These are phyloP conservation scores for Drosophila obscura DNA, from an alignment of 1,140 invertebrate genomes.

Conservation along the genomic window DNA sequence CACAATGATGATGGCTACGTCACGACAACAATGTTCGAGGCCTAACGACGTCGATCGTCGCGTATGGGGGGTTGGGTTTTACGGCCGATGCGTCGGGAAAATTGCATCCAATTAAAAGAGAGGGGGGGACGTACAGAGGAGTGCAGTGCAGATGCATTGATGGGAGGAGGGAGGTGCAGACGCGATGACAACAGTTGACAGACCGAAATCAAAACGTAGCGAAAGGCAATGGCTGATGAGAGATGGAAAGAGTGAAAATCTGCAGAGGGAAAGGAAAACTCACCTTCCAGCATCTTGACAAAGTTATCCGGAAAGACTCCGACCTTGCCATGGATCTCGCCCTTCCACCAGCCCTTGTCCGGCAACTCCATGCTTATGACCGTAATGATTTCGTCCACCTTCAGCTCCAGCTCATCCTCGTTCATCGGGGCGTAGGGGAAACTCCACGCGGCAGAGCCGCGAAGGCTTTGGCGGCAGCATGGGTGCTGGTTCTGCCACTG, in stretches of 20 bases:
- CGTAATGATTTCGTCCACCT: constrained; percentile 95
- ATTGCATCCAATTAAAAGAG: constrained; percentile 56
- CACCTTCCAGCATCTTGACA: constrained; percentile 88
- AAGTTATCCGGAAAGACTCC: constrained; percentile 99
- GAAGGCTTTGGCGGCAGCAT: constrained; percentile 87
- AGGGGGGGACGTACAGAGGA: background rate
- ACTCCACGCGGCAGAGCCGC: constrained; percentile 92
- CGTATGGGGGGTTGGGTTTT: constrained; percentile 7
- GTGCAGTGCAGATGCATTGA: constrained; percentile 27
- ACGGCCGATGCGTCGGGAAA: constrained; percentile 50
- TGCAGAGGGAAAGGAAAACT: constrained; percentile 46
- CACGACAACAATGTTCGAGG: constrained; percentile 40
- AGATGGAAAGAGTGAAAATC: background rate
- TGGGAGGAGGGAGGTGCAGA: constrained; percentile 25
- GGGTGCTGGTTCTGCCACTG: constrained; percentile 60
- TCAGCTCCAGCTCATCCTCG: constrained; percentile 95
- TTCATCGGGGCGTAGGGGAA: constrained; percentile 95
- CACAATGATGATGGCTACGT: constrained; percentile 32
- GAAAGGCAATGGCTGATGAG: constrained; percentile 11
- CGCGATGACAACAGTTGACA: constrained; percentile 60
- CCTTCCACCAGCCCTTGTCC: constrained; percentile 98
- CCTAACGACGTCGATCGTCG: constrained; percentile 32
- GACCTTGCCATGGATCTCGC: constrained; percentile 93
- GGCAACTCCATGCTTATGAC: constrained; percentile 94
- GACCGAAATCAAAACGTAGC: constrained; percentile 61